These are phyloP conservation scores for Pao palembangensis DNA, from an alignment of 2,113 vertebrate species.

Conservation along the genomic window DNA sequence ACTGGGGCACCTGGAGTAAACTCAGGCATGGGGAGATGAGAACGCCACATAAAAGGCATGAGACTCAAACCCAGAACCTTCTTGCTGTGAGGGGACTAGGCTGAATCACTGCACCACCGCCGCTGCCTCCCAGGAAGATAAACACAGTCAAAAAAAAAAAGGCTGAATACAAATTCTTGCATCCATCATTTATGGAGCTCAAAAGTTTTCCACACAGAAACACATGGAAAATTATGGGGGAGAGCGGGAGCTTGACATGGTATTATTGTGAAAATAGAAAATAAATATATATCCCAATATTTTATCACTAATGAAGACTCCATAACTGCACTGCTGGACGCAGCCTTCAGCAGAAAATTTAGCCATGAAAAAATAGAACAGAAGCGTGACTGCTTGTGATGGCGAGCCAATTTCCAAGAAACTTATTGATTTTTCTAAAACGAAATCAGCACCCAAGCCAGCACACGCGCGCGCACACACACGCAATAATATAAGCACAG, in stretches of 20 bases:
- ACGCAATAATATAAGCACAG: conserved; percentile 14
- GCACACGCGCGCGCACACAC: conserved; percentile 11
- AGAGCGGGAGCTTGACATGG: too few relatives aligned
- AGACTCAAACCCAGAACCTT: too few relatives aligned
- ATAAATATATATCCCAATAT: too few relatives aligned
- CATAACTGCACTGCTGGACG: background rate
- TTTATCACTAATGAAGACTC: background rate
- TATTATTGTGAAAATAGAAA: too few relatives aligned
- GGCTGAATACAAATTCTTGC: background rate
- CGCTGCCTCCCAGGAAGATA: background rate
- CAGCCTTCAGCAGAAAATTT: background rate
- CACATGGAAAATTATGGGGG: too few relatives aligned
- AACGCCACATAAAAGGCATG: too few relatives aligned
- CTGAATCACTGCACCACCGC: too few relatives aligned
- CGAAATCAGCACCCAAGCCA: conserved; percentile 3
- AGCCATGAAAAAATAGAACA: background rate
- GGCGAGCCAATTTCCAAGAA: conserved; percentile 11
- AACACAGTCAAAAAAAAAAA: background rate
- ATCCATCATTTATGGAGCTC: too few relatives aligned
- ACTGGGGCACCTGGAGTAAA: too few relatives aligned
- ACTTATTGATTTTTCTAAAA: conserved; percentile 29
- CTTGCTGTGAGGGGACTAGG: too few relatives aligned
- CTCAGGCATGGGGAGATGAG: too few relatives aligned
- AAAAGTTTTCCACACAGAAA: too few relatives aligned
- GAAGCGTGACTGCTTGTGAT: conserved; percentile 8